Evolutionary conservation across 2,888 invertebrate species (phyloP), one percentile per base, ranked within the genome.

Genomic region (Trisateles emortualis): DNA sequence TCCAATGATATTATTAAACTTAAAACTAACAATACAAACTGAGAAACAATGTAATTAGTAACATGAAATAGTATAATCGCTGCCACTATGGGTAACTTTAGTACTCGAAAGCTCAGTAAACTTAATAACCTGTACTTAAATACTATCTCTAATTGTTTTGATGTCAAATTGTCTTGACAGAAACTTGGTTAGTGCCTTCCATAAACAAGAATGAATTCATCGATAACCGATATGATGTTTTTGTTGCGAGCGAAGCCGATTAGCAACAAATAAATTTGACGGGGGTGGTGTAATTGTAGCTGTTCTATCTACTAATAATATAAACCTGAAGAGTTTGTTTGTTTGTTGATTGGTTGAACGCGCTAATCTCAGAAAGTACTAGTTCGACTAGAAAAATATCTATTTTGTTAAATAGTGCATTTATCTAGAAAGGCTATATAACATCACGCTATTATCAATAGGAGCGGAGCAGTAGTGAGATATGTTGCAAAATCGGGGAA

Each of bases 221-320:
- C 9, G 46, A 46, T 30, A 19, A 46, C 4, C 46, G 46, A 11
- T 46, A 46, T 2, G 14, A 13, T 1, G 46, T 46, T 2, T 46
- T 46, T 30, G 46, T 11, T 39, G 39, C n/a, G 46, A 46, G 5
- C 36, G 44, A n/a, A 10, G 36, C 8, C 24, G 44, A n/a, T n/a
- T 4, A 8, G 44, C 36, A 2, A 45, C 44, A 2, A n/a, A n/a
- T 17, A 45, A 45, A 29, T 29, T n/a, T 5, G 36, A 45, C 5
- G 44, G 44, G 1, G 44, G 36, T 5, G 43, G 43, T 14, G 43
- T 43, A 6, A 14, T 43, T 8, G 24, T 43, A 4, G 43, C 44
- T 3, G 16, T 44, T 6, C 19, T 44, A n/a, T 22, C 14, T 4
- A 9, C n/a, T n/a, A n/a, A n/a, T n/a, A 44, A 44, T 44, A 35